phyloP scores from a whole-genome alignment of 2,113 vertebrate species.

The Pseudorhombus dupliciocellatus region DNA sequence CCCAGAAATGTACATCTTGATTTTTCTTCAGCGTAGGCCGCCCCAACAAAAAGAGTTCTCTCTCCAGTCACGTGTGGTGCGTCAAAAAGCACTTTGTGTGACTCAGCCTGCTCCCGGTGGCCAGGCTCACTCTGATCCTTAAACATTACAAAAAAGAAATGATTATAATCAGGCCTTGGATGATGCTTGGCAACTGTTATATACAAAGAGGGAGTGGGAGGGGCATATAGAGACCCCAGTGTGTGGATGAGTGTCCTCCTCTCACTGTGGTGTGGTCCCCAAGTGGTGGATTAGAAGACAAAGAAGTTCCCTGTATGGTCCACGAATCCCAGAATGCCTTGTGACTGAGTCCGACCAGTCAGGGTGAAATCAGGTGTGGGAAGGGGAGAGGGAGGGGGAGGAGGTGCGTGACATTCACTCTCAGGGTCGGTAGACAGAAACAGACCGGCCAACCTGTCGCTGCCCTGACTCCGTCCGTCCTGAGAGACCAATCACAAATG shows the following conservation, averaged over 20 bases:
- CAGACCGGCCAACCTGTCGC: slow-evolving; percentile 11
- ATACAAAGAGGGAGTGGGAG: slow-evolving; percentile 69
- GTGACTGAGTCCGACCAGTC: slow-evolving; percentile 29
- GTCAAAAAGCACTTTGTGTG: slow-evolving; percentile 49
- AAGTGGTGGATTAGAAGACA: slow-evolving; percentile 23
- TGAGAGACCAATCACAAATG: background rate
- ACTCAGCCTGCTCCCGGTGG: slow-evolving; percentile 40
- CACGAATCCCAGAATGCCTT: slow-evolving; percentile 57
- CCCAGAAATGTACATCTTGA: slow-evolving; percentile 64
- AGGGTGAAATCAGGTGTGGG: background rate
- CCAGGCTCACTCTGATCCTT: slow-evolving; percentile 51
- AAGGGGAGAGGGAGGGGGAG: background rate
- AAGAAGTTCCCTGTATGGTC: slow-evolving; percentile 36
- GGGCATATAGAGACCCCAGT: background rate
- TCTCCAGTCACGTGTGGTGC: slow-evolving; percentile 19
- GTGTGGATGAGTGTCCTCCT: slow-evolving; percentile 26
- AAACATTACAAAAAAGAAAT: slow-evolving; percentile 56
- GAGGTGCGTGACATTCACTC: slow-evolving; percentile 24
- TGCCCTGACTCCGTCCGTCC: background rate
- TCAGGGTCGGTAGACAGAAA: slow-evolving; percentile 37
- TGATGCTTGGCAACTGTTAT: slow-evolving; percentile 72
- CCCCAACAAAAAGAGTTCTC: slow-evolving; percentile 36
- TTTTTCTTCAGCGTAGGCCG: slow-evolving; percentile 48
- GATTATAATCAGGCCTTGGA: slow-evolving; percentile 56
- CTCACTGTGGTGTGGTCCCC: slow-evolving; percentile 48